These are phyloP conservation scores for Xyrauchen texanus DNA, from an alignment of 2,113 vertebrate species.

Conservation along the genomic window DNA sequence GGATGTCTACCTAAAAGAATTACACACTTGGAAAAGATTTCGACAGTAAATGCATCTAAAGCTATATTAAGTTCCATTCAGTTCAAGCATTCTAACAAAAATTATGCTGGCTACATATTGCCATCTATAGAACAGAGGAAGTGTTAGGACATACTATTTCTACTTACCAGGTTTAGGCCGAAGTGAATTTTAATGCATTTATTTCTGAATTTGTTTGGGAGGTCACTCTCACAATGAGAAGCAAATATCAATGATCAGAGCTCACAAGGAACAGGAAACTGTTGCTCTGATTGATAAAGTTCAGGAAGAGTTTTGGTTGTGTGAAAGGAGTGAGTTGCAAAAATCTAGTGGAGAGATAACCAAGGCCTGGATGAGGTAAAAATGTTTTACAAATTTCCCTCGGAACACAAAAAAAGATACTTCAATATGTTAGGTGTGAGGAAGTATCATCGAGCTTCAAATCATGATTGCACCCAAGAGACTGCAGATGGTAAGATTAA, in stretches of 20 bases:
- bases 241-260: not conserved
- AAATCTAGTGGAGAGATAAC: slow-evolving; percentile 12
- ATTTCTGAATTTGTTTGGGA: not conserved
- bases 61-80: too few species aligned
- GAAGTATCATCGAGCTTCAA: too few species aligned
- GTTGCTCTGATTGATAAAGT: too few species aligned
- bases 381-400: too few species aligned
- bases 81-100: slow-evolving; percentile 1
- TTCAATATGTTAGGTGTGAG: too few species aligned
- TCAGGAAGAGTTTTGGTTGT: slow-evolving; percentile 10
- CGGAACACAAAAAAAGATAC: too few species aligned
- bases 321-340: not conserved
- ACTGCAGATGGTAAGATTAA: too few species aligned
- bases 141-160: not conserved
- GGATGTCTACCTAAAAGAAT: not conserved
- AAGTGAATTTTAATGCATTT: not conserved
- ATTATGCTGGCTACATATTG: not conserved
- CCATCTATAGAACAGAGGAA: not conserved
- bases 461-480: too few species aligned
- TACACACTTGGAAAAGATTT: not conserved
- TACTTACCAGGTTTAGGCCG: not conserved
- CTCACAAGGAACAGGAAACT: slow-evolving; percentile 1
- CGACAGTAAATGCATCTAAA: too few species aligned
- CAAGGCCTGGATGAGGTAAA: slow-evolving; percentile 2
- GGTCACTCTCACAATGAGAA: not conserved